Percentiles rank a stretch among this genome's conserved stretches.
Conservation (phyloP, 2,888 invertebrate genomes). For the Acronicta alni region DNA sequence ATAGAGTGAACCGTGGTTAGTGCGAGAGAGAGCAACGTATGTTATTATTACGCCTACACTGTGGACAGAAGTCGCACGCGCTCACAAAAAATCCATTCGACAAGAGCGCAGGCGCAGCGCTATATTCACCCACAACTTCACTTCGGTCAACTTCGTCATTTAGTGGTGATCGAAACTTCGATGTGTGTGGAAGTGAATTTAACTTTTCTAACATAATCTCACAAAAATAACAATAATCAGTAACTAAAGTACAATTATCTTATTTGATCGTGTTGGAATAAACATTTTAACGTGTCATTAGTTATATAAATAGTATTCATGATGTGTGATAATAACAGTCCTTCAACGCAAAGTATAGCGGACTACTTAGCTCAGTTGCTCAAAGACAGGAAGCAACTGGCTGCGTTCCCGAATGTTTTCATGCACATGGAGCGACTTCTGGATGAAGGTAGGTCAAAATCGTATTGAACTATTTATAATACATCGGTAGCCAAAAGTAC, state of each 20-base stretch:
- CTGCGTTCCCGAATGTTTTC: constrained; percentile 99
- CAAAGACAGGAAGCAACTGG: constrained; percentile 99
- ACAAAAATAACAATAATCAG: constrained; percentile 87
- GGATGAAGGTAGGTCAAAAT: constrained; percentile 96
- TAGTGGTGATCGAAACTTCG: constrained; percentile 88
- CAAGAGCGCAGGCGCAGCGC: constrained; percentile 85
- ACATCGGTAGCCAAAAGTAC: constrained; percentile 63
- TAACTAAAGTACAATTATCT: constrained; percentile 85
- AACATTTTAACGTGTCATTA: constrained; percentile 83
- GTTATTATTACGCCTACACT: constrained; percentile 86
- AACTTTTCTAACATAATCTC: constrained; percentile 88
- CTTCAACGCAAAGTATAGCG: constrained; percentile 98
- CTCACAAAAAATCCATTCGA: constrained; percentile 84
- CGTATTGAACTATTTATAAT: constrained; percentile 71
- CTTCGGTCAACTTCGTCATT: constrained; percentile 87
- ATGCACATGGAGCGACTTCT: constrained; percentile 99
- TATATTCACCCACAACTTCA: constrained; percentile 89
- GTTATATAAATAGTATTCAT: constrained; percentile 82
- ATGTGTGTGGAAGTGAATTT: constrained; percentile 89
- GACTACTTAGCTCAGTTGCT: constrained; percentile 99
- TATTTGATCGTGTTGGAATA: constrained; percentile 81
- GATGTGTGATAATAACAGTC: constrained; percentile 89
- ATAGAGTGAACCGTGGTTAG: constrained; percentile 51
- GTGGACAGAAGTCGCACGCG: constrained; percentile 85
- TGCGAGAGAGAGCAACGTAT: constrained; percentile 75